Percentiles rank a stretch among this genome's conserved stretches.
These are phyloP conservation scores for Nothura maculosa DNA, from an alignment of 2,797 vertebrate species.

Conservation along the genomic window DNA sequence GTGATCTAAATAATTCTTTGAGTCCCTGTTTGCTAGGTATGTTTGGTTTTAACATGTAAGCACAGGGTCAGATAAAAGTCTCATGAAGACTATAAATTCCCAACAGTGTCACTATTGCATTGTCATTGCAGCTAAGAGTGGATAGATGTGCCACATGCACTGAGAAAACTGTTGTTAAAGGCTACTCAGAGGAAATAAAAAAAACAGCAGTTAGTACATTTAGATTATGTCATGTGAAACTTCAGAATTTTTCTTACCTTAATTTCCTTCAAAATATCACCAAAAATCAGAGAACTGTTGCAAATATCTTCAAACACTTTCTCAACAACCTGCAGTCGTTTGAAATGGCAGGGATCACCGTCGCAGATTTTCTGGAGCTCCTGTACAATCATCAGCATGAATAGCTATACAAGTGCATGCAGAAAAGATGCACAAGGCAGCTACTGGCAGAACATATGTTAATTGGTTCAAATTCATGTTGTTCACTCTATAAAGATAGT, in stretches of 20 bases:
- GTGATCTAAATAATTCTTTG: accelerated
- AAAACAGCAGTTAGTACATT: neutral
- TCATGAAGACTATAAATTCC: neutral
- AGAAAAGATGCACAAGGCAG: neutral
- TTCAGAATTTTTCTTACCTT: slow-evolving; percentile 78
- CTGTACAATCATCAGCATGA: slow-evolving; percentile 69
- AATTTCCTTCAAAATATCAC: slow-evolving; percentile 87
- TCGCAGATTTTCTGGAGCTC: slow-evolving; percentile 78
- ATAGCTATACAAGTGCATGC: neutral
- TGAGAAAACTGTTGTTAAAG: neutral
- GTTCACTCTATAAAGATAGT: neutral
- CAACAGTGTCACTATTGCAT: neutral
- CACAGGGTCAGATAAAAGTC: neutral
- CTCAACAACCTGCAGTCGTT: slow-evolving; percentile 79
- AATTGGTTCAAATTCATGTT: neutral
- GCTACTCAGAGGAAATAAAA: neutral
- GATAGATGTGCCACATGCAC: neutral
- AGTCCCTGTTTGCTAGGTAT: neutral
- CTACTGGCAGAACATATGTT: neutral
- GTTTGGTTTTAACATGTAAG: neutral
- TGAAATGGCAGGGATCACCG: slow-evolving; percentile 72
- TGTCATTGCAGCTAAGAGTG: neutral
- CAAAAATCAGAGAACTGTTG: slow-evolving; percentile 83
- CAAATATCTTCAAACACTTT: slow-evolving; percentile 87
- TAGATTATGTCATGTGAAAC: neutral